Conservation (phyloP, 2,113 vertebrate genomes). For the Ceratotherium simum region DNA sequence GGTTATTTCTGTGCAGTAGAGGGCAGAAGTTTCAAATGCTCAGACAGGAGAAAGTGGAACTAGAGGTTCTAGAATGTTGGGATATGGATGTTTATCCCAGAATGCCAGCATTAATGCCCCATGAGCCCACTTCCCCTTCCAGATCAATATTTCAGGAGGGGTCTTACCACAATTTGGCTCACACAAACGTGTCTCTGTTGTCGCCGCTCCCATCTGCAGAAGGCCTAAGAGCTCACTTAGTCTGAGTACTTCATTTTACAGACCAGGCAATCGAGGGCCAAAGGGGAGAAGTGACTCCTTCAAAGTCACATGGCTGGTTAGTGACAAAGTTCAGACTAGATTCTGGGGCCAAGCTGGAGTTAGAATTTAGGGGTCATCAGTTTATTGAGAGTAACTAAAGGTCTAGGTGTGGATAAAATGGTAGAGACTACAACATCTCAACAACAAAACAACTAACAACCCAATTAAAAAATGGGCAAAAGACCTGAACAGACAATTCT, state of each 20-base stretch:
- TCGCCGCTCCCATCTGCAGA: not conserved
- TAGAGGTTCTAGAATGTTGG: not conserved
- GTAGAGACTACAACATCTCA: too few species aligned
- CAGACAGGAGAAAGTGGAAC: not conserved
- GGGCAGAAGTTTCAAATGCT: constrained; percentile 65
- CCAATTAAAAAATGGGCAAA: too few species aligned
- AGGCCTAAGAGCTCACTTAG: not conserved
- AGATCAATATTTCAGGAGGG: not conserved
- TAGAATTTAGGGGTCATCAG: not conserved
- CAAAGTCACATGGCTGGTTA: not conserved
- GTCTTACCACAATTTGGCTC: not conserved
- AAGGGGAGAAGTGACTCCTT: not conserved
- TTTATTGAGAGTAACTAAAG: not conserved
- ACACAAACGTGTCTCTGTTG: not conserved
- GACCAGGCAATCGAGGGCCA: not conserved
- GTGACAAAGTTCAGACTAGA: not conserved
- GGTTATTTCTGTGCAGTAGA: constrained; percentile 55
- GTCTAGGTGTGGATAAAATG: not conserved
- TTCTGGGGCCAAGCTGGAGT: not conserved
- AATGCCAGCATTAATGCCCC: not conserved
- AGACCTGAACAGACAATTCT: too few species aligned
- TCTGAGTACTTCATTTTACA: not conserved
- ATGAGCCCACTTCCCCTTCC: not conserved
- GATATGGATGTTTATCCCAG: not conserved
- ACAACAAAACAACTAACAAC: too few species aligned